Base-by-base conservation (phyloP, 2,113 vertebrate species). In the Emydocephalus ijimae region DNA sequence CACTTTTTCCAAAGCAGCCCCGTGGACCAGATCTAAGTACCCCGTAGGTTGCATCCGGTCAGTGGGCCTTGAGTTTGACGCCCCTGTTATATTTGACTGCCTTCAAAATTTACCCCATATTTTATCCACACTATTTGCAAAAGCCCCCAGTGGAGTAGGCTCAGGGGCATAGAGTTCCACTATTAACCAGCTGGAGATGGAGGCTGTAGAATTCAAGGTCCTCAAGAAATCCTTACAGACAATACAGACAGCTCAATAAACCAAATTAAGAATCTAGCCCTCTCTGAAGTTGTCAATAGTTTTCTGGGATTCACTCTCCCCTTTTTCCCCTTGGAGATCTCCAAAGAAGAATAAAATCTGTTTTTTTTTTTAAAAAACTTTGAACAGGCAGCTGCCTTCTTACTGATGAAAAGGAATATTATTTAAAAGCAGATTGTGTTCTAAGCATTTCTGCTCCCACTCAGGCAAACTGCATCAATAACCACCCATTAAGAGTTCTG, bases 391-490 rank as follows among this genome's bases (percentile, higher is more conserved):
- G 81, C 45, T 92, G 74, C 24, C 21, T 61, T 55, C 74, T 56
- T 87, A n/a, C 45, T 61, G 45, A 43, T 90, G 85, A 86, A 93
- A 90, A 87, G 45, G 45, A 90, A 90, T 87, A 87, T 64, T 87
- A 45, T 87, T 93, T 86, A 89, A 90, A 90, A 85, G 48, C 81
- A 64, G 81, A 93, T 64, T 90, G 89, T 90, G 92, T 90, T 90
- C 81, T 87, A 87, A 90, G 92, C 81, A 93, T 93, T 90, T 93
- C 89, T 87, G 56, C 81, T 93, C 92, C 89, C 89, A 93, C 92
- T 93, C 89, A 93, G 56, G 57, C 56, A 86, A 93, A 54, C 89
- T 86, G 81, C 89, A 56, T 93, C 81, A 87, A 48, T 43, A 90
- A 69, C 89, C 88, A 89, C 56, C 89, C 92, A 93, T 87, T 90